Base-by-base conservation (phyloP, 1,140 invertebrate genomes). In the Monomorium pharaonis region DNA sequence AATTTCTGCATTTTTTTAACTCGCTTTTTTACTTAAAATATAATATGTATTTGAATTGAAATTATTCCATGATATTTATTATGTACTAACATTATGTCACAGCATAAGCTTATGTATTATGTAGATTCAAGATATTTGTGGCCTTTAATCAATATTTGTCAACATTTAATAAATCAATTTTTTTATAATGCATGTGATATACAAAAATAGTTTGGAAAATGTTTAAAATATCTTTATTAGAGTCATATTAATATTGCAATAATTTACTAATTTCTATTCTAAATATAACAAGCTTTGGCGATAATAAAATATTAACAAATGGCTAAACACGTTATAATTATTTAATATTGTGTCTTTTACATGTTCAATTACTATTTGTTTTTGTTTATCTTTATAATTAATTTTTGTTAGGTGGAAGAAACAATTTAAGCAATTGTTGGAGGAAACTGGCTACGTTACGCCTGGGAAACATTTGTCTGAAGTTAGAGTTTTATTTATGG, bases 391-490 rank as follows among this genome's bases (percentile, higher is more conserved):
- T 63, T 33, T 37, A 14, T 27, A 49, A 65, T 27, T 5, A 56
- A 51, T 72, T 16, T 90, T 58, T 44, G 18, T 76, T 90, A 98
- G 97, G 94, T 98, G 97, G 97, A 98, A 98, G 91, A 97, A 98
- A 92, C 98, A 99, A 94, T 99, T 99, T 95, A 99, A 98, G 92
- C 97, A 98, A 92, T 95, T 99, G 37, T 95, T 99, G 80, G 98
- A 99, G 93, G 98, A 99, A 94, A 99, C 98, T 3, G 98, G 98
- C 0, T 99, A 99, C 93, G 98, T 99, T 27, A 98, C 97, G 16
- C 98, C 98, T 12, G 99, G 99, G 6, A 99, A 99, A 95, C 97
- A 97, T 89, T 95, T 99, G 76, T 97, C 97, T 4, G 99, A 99
- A 95, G 98, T 99, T 44, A 96, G 98, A 87, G 98, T 99, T 9